Evolutionary conservation across 2,888 invertebrate genomes (phyloP).

Genomic region (Timema podura): DNA sequence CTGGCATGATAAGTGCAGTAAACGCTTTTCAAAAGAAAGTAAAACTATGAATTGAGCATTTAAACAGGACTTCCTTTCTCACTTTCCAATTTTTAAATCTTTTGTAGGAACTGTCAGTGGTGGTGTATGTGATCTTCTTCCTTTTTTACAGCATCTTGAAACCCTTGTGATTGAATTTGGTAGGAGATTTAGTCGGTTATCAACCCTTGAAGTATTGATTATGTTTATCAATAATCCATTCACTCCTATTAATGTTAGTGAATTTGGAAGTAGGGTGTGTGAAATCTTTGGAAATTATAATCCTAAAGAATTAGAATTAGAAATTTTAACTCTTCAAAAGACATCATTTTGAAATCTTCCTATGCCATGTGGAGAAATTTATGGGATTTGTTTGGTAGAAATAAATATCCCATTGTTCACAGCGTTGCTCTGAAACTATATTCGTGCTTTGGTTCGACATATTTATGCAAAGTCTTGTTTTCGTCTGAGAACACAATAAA

Average conservation of each 20-base stretch:
- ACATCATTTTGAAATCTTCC: neutral
- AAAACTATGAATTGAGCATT: neutral
- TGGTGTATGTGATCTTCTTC: too few species aligned
- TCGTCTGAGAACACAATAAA: neutral
- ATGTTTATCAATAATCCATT: neutral
- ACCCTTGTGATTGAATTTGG: too few species aligned
- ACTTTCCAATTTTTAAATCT: slow-evolving; percentile 1
- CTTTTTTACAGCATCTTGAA: neutral
- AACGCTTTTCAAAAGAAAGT: neutral
- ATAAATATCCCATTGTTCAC: slow-evolving; percentile 7
- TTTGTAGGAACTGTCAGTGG: neutral
- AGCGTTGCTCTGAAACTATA: neutral
- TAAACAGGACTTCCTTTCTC: neutral
- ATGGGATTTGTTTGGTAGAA: neutral
- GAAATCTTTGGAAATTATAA: slow-evolving; percentile 10
- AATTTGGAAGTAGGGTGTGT: neutral
- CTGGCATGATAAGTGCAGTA: neutral
- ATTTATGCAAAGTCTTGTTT: too few species aligned
- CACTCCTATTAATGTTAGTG: neutral
- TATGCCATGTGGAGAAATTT: neutral
- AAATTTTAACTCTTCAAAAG: slow-evolving; percentile 1
- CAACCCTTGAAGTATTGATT: too few species aligned
- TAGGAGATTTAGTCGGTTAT: too few species aligned
- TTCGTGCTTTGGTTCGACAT: neutral
- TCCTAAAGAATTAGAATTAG: slow-evolving; percentile 2